Conservation (phyloP, 2,113 vertebrate genomes). For the Echinops telfairi region DNA sequence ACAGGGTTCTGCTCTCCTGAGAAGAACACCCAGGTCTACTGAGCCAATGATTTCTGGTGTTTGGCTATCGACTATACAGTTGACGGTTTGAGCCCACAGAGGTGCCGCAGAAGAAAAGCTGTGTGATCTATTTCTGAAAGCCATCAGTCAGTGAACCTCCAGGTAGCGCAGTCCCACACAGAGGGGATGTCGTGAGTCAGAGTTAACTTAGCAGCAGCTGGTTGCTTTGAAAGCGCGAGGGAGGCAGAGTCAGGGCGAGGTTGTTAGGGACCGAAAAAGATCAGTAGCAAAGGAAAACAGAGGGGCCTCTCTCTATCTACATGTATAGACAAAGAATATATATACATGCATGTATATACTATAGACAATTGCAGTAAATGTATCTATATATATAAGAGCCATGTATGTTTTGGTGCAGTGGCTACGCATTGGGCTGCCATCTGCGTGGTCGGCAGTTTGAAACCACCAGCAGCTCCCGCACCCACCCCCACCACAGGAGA, state of each 20-base stretch:
- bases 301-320: background rate
- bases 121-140: background rate
- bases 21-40: background rate
- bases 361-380: no score
- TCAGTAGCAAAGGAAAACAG: background rate
- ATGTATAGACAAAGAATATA: background rate
- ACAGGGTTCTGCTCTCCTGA: background rate
- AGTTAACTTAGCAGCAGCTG: background rate
- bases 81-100: background rate
- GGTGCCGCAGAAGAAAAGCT: background rate
- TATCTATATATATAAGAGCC: no score
- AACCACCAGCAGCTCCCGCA: no score
- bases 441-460: no score
- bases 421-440: no score
- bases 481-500: no score
- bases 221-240: slow-evolving; percentile 1
- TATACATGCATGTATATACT: no score
- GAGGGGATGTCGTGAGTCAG: background rate
- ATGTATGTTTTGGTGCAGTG: no score
- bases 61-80: background rate
- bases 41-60: background rate
- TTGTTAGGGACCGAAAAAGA: background rate
- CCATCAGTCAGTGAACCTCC: background rate
- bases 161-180: background rate
- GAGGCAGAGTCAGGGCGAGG: background rate